Conservation (phyloP, 2,113 vertebrate species). For the Lagenorhynchus albirostris region DNA sequence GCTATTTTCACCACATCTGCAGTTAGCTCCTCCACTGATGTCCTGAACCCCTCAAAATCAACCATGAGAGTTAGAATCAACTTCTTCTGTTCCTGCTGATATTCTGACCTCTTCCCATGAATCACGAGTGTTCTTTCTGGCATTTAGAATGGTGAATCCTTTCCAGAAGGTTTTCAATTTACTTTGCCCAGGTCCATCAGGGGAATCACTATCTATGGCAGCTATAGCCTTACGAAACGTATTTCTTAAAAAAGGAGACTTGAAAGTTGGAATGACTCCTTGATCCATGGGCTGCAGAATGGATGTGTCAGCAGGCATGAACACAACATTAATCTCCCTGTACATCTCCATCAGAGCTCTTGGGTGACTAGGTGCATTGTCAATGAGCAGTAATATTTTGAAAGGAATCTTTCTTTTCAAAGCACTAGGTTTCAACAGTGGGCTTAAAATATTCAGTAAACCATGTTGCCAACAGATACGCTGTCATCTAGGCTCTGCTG, state of each 20-base stretch:
- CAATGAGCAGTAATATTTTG: not conserved
- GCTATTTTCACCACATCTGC: not conserved
- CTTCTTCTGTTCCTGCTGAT: not conserved
- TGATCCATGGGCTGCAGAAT: not conserved
- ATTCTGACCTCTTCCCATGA: not conserved
- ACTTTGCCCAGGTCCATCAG: not conserved
- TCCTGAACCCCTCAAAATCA: not conserved
- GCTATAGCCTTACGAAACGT: not conserved
- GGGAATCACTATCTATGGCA: not conserved
- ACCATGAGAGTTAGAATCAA: not conserved
- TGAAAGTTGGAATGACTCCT: not conserved
- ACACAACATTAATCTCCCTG: not conserved
- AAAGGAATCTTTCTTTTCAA: not conserved
- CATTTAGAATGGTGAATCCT: not conserved
- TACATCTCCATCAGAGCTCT: not conserved
- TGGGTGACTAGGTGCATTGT: not conserved
- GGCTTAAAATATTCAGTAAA: not conserved
- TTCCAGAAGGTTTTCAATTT: not conserved
- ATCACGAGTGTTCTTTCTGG: not conserved
- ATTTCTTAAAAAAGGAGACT: not conserved
- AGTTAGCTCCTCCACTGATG: not conserved
- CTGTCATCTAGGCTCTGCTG: not conserved
- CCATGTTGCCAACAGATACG: not conserved
- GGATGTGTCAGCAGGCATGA: not conserved
- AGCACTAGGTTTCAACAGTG: not conserved